A percentile compares a stretch with the other conserved stretches of the same genome.
These are phyloP conservation scores for Epinotia bilunana DNA, from an alignment of 2,888 invertebrate species.

Conservation along the genomic window DNA sequence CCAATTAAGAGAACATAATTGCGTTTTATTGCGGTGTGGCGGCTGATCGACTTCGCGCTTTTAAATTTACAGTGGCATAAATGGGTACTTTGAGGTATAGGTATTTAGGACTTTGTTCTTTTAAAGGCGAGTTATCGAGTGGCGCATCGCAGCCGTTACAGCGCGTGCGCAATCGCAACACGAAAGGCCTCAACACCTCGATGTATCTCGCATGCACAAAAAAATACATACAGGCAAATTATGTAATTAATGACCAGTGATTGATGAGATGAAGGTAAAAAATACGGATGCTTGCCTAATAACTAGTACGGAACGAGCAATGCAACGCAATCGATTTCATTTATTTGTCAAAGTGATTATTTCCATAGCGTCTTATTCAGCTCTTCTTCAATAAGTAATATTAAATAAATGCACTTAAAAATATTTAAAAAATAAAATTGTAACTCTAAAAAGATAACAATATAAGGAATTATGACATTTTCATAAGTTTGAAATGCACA, in stretches of 20 bases:
- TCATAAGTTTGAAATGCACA: slow-evolving; percentile 61
- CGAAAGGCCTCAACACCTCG: slow-evolving; percentile 44
- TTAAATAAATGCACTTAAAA: no score
- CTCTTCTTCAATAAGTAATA: not conserved
- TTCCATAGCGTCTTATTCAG: not conserved
- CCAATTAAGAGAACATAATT: slow-evolving; percentile 63
- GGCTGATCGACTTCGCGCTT: slow-evolving; percentile 50
- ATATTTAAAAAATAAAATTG: no score
- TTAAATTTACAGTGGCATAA: slow-evolving; percentile 51
- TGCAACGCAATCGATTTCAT: slow-evolving; percentile 7
- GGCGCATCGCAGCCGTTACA: slow-evolving; percentile 43
- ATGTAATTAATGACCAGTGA: slow-evolving; percentile 63
- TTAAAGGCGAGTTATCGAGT: slow-evolving; percentile 46
- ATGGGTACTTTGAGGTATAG: not conserved
- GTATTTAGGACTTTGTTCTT: slow-evolving; percentile 2
- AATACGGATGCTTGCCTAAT: slow-evolving; percentile 10
- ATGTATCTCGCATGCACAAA: slow-evolving; percentile 19
- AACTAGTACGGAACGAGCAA: slow-evolving; percentile 9
- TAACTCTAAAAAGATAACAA: no score
- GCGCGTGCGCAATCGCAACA: slow-evolving; percentile 34
- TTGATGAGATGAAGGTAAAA: slow-evolving; percentile 12
- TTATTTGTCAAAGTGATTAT: not conserved
- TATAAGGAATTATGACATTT: not conserved
- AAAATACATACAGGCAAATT: slow-evolving; percentile 31
- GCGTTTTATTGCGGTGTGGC: slow-evolving; percentile 61